Evolutionary conservation across 1,140 invertebrate species (phyloP), one percentile per base, ranked within the genome.

Genomic region (Drosophila pandora): DNA sequence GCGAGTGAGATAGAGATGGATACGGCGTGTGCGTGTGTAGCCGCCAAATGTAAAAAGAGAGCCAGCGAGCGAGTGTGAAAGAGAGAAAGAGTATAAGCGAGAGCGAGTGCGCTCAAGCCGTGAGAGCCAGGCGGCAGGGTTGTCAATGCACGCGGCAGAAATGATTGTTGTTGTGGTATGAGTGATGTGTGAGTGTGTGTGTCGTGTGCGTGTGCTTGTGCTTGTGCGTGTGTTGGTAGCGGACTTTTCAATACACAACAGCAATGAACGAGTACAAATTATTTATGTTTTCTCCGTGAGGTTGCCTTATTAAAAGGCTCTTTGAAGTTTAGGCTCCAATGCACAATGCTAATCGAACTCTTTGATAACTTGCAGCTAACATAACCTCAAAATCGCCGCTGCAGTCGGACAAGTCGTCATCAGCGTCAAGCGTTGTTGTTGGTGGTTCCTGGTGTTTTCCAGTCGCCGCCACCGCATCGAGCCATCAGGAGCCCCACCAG

Each of bases 301-400:
- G 47, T 50, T 43, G 32, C 47, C 32, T 39, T 61, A 32, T 28
- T 28, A 41, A 59, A 59, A 52, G 57, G 49, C 12, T 17, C 28
- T 28, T 47, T 54, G 53, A 52, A 34, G 43, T 61, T 62, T 53
- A 50, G 47, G 37, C 69, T 52, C 71, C 48, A 39, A 72, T 63
- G 64, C 48, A 74, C 28, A 64, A 64, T 64, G 63, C 68, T 87
- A 88, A 87, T 70, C 10, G 54, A 63, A 78, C 59, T 89, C 55
- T 88, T 88, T 71, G 69, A 59, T 68, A 88, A 88, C 64, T 88
- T 89, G 79, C 84, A 88, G 83, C 83, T 88, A 88, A 88, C 84
- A 88, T 88, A 88, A 89, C 84, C 84, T 88, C 84, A 88, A 89
- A 89, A 43, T 89, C 82, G 69, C 68, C 84, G 83, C 83, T 88